Evolutionary conservation across 2,888 invertebrate genomes (phyloP).

Genomic region (Tenthredo amoena): DNA sequence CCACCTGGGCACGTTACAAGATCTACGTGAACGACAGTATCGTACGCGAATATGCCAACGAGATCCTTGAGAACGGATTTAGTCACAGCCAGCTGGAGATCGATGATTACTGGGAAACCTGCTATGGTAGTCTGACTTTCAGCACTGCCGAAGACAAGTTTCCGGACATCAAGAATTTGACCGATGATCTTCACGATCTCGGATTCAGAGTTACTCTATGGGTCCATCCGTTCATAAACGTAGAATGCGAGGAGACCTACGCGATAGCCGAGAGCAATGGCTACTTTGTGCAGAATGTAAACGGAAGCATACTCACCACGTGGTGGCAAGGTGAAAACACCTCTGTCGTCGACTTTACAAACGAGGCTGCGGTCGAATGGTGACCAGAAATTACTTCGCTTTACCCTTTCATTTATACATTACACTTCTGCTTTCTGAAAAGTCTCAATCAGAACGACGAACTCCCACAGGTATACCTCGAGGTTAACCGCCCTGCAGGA

Average conservation of each 20-base stretch:
- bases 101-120: slow-evolving; percentile 84
- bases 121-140: slow-evolving; percentile 82
- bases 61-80: slow-evolving; percentile 79
- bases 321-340: slow-evolving; percentile 79
- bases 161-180: slow-evolving; percentile 80
- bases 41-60: slow-evolving; percentile 79
- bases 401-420: background rate
- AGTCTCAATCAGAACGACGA: background rate
- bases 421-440: background rate
- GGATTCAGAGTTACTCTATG: slow-evolving; percentile 83
- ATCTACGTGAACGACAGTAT: slow-evolving; percentile 79
- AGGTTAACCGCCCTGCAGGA: slow-evolving; percentile 79
- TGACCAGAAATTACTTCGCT: background rate
- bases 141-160: slow-evolving; percentile 80
- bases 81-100: slow-evolving; percentile 82
- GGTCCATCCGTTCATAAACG: slow-evolving; percentile 84
- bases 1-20: slow-evolving; percentile 84
- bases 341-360: slow-evolving; percentile 85
- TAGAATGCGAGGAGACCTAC: slow-evolving; percentile 77
- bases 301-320: slow-evolving; percentile 78
- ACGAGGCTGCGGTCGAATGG: slow-evolving; percentile 80
- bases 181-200: slow-evolving; percentile 75
- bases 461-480: slow-evolving; percentile 78
- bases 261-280: slow-evolving; percentile 66
- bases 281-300: slow-evolving; percentile 80